These are phyloP conservation scores for Callorhinus ursinus DNA, from an alignment of 2,113 vertebrate genomes.

Conservation along the genomic window DNA sequence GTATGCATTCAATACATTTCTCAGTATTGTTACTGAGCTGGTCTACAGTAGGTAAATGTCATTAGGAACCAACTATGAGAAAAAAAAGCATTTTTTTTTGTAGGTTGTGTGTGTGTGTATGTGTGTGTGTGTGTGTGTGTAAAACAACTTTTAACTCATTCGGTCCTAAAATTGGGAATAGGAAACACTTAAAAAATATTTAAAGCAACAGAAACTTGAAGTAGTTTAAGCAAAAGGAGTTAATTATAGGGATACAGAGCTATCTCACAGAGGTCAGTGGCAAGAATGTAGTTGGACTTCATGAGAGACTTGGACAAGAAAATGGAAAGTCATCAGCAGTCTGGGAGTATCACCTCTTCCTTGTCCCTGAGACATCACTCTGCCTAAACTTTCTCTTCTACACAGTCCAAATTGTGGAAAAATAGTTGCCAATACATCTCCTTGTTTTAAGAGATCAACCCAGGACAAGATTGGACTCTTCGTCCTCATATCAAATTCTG, in stretches of 20 bases:
- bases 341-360: not conserved
- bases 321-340: not conserved
- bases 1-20: not conserved
- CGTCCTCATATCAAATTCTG: not conserved
- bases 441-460: not conserved
- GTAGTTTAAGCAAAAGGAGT: not conserved
- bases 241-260: not conserved
- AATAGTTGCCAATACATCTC: not conserved
- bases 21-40: not conserved
- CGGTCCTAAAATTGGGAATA: not conserved
- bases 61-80: not conserved
- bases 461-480: not conserved
- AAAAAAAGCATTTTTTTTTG: slow-evolving; percentile 15
- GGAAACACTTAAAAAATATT: not conserved
- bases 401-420: not conserved
- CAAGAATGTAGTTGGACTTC: not conserved
- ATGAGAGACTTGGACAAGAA: not conserved
- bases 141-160: not conserved
- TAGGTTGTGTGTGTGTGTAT: not conserved
- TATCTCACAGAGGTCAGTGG: not conserved
- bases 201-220: not conserved
- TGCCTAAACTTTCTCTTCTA: not conserved
- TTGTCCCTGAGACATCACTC: not conserved
- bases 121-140: not conserved
- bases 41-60: not conserved